Base-by-base conservation (phyloP, 1,140 invertebrate species). In the Drosophila ogumai region DNA sequence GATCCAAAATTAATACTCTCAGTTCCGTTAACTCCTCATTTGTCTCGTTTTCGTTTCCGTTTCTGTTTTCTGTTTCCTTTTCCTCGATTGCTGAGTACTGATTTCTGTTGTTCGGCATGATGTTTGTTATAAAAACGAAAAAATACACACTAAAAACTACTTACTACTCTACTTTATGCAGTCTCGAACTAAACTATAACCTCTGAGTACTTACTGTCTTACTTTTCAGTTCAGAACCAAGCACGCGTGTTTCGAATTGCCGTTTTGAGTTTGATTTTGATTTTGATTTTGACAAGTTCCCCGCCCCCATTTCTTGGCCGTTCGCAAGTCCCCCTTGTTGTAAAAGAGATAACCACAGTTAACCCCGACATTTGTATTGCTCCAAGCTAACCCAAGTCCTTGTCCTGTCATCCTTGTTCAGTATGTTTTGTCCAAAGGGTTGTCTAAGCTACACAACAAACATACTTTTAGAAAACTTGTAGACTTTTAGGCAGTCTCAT, bases 101-200 rank as follows among this genome's bases (percentile, higher is more conserved):
- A 57, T 68, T 82, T 79, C 57, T 55, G 60, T 81, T 57, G 56
- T 66, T 68, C 74, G 68, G 77, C 77, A 79, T 79, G 79, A 43
- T 77, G 66, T 73, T 65, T 41, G 58, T 75, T 79, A 50, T 36
- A 43, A 34, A 38, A 34, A 32, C 43, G 13, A 34, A 46, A 28
- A 52, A 55, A 22, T 22, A 22, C 5, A 75, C 73, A 52, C 74
- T 46, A 60, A 75, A 52, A 52, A 55, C 47, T 40, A 74, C 28
- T 71, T 67, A 47, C 46, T 28, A 47, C 46, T 54, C 38, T 34
- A 31, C 68, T 38, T 38, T 41, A 63, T 56, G 13, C 57, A 19
- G 55, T 25, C 58, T 66, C 25, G 3, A 69, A 36, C 49, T 60
- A 49, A 49, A 50, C 36, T 55, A 17, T 61, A 76, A 56, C 75